Percentiles rank a stretch among this genome's conserved stretches.
phyloP scores from a whole-genome alignment of 2,797 vertebrate species.

The Pseudochromis fuscus region DNA sequence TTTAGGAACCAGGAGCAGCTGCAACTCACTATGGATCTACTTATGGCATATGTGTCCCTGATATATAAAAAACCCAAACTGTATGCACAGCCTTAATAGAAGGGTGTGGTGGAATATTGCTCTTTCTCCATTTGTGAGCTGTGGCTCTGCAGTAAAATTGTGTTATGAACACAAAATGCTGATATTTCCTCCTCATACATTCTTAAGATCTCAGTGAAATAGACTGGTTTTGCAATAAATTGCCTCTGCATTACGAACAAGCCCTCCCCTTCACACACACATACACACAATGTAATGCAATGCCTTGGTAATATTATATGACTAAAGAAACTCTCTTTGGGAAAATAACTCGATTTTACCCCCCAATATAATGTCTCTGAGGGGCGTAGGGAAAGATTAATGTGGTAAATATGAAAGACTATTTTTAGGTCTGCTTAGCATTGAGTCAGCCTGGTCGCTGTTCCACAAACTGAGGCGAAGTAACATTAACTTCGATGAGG shows the following conservation, averaged over 20 bases:
- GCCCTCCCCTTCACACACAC: conserved; percentile 41
- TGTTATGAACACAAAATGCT: conserved; percentile 62
- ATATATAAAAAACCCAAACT: conserved; percentile 30
- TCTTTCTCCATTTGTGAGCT: conserved; percentile 55
- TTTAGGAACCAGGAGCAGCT: conserved; percentile 5
- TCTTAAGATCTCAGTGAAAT: conserved; percentile 66
- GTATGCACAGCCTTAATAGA: conserved; percentile 30
- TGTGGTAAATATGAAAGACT: conserved; percentile 83
- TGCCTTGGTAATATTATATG: conserved; percentile 79
- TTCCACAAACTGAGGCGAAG: conserved; percentile 53
- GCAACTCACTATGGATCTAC: conserved; percentile 8
- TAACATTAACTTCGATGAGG: conserved; percentile 58
- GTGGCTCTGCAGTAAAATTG: conserved; percentile 54
- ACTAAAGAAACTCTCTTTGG: conserved; percentile 84
- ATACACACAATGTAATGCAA: conserved; percentile 75
- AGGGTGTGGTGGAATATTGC: conserved; percentile 51
- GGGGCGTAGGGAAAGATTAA: conserved; percentile 77
- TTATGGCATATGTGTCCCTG: conserved; percentile 12
- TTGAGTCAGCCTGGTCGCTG: conserved; percentile 68
- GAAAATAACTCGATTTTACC: conserved; percentile 83
- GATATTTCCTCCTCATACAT: conserved; percentile 69
- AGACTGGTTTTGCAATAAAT: conserved; percentile 76
- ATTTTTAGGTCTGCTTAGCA: conserved; percentile 81
- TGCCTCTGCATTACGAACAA: conserved; percentile 71
- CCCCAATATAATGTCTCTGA: conserved; percentile 74